Percentiles rank a stretch among this genome's conserved stretches.
phyloP scores from a whole-genome alignment of 2,797 vertebrate genomes.

The Etheostoma nigrum region DNA sequence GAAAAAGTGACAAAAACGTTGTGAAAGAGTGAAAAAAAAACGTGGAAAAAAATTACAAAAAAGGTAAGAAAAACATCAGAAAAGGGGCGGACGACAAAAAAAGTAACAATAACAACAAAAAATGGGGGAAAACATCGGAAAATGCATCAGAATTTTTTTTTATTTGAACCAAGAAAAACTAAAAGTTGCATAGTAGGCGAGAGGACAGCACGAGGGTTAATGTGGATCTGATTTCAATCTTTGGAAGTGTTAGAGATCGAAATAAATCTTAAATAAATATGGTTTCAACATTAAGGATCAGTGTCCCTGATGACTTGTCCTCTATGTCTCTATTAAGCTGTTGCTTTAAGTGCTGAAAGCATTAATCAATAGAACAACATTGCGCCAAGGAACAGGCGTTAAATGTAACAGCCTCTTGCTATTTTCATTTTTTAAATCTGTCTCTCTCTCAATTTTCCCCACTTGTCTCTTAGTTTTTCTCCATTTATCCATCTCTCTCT shows the following conservation, averaged over 20 bases:
- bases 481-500: constrained; percentile 18
- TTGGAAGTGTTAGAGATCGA: constrained; percentile 50
- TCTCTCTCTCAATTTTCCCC: constrained; percentile 15
- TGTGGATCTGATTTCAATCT: constrained; percentile 63
- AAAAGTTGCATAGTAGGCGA: too few relatives aligned
- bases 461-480: constrained; percentile 22
- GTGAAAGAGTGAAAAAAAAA: too few relatives aligned
- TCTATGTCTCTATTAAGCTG: constrained; percentile 49
- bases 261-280: constrained; percentile 66
- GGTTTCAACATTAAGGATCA: constrained; percentile 25
- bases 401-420: constrained; percentile 45
- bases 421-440: constrained; percentile 50
- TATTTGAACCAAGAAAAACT: too few relatives aligned
- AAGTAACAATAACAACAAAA: too few relatives aligned
- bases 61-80: too few relatives aligned
- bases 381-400: constrained; percentile 32
- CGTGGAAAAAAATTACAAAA: too few relatives aligned
- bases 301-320: constrained; percentile 57
- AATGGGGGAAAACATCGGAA: too few relatives aligned
- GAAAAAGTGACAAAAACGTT: too few relatives aligned
- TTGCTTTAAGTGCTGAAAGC: constrained; percentile 56
- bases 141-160: too few relatives aligned
- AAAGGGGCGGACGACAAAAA: too few relatives aligned
- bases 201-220: constrained; percentile 6
- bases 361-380: constrained; percentile 67